These are phyloP conservation scores for Centropus unirufus DNA, from an alignment of 2,113 vertebrate genomes.

Conservation along the genomic window DNA sequence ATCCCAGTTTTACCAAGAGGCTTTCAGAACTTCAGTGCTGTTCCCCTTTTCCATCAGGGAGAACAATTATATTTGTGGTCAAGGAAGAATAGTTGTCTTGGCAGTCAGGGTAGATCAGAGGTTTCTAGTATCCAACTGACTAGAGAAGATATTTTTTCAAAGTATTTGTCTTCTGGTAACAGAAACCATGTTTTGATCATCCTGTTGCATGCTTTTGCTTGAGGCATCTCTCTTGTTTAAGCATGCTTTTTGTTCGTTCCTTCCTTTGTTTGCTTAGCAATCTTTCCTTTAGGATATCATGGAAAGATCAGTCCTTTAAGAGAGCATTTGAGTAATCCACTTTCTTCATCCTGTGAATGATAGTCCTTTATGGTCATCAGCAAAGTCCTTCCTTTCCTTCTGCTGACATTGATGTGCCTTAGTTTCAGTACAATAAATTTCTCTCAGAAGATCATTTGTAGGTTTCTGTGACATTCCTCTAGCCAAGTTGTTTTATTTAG, in stretches of 20 bases:
- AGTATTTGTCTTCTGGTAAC: neutral
- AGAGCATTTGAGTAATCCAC: neutral
- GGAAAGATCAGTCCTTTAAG: neutral
- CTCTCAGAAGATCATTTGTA: neutral
- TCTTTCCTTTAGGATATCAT: neutral
- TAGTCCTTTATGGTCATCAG: neutral
- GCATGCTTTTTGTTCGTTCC: neutral
- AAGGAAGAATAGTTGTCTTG: neutral
- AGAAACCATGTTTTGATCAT: neutral
- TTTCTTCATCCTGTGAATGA: neutral
- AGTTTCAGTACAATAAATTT: neutral
- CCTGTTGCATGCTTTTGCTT: neutral
- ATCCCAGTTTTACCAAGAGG: neutral
- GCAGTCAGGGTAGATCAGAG: neutral
- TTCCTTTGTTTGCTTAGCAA: neutral
- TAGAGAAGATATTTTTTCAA: neutral
- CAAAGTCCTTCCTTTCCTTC: neutral
- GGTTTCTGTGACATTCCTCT: neutral
- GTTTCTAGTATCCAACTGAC: neutral
- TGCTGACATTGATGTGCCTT: neutral
- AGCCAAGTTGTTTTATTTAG: neutral
- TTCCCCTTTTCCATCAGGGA: neutral
- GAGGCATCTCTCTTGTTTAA: neutral
- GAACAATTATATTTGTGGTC: neutral
- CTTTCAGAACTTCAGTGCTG: neutral